phyloP scores from a whole-genome alignment of 2,797 vertebrate genomes.

The Falco concolor region DNA sequence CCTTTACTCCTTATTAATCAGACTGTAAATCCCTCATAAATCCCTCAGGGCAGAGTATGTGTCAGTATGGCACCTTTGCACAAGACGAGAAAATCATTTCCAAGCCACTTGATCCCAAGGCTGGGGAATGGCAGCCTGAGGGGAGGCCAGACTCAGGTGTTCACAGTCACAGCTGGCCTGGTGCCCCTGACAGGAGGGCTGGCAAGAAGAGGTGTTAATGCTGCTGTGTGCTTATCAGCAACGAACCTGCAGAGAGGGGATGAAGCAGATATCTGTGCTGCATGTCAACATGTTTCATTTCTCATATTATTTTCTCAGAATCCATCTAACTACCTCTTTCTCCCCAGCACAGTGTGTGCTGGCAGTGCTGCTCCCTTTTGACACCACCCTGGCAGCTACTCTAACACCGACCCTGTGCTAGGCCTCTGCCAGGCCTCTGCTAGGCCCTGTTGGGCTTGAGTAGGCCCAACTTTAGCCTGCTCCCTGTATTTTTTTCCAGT shows the following conservation, averaged over 20 bases:
- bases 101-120: not conserved
- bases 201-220: not conserved
- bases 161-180: not conserved
- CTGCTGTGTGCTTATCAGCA: not conserved
- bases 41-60: not conserved
- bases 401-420: not conserved
- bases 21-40: not conserved
- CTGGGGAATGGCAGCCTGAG: not conserved
- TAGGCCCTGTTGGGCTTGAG: not conserved
- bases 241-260: fast-evolving
- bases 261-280: not conserved
- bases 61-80: not conserved
- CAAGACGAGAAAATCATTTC: not conserved
- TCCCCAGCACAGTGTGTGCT: not conserved
- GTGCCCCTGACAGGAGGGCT: not conserved
- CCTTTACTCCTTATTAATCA: not conserved
- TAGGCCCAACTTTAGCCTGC: not conserved
- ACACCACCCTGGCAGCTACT: not conserved
- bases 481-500: not conserved
- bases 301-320: not conserved
- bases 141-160: not conserved
- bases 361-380: not conserved
- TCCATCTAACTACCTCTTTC: not conserved
- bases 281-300: not conserved
- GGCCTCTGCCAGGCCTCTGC: not conserved